Conservation (phyloP, 2,797 vertebrate genomes). For the Molossus molossus region DNA sequence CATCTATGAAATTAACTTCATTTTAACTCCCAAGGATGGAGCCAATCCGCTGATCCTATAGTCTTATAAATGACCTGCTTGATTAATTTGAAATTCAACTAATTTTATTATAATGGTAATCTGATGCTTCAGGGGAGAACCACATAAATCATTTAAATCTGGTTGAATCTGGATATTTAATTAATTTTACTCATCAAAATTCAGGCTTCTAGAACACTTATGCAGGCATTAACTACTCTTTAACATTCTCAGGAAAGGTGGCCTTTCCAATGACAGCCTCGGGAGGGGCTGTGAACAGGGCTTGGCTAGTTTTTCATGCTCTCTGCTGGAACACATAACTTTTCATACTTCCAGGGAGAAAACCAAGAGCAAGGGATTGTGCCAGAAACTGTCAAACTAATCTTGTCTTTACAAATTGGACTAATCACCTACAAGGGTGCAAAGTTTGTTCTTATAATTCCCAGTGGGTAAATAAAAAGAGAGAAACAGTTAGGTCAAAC, state of each 20-base stretch:
- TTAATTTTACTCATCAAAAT: conserved; percentile 38
- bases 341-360: neutral
- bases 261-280: neutral
- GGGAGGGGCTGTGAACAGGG: neutral
- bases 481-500: neutral
- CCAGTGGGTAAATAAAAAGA: neutral
- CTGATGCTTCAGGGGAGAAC: conserved; percentile 8
- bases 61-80: conserved; percentile 48
- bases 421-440: neutral
- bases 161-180: conserved; percentile 42
- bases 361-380: neutral
- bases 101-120: conserved; percentile 67
- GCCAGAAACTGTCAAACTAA: neutral
- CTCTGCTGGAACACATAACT: neutral
- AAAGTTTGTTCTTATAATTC: neutral
- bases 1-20: conserved; percentile 42
- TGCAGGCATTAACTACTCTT: neutral
- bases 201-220: neutral
- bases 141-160: conserved; percentile 59
- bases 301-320: neutral
- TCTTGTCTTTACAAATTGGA: neutral
- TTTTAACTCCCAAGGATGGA: neutral
- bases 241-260: neutral
- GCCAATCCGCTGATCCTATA: neutral
- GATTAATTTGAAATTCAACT: conserved; percentile 74